Evolutionary conservation across 1,140 invertebrate genomes (phyloP).

Genomic region (Myzus persicae): DNA sequence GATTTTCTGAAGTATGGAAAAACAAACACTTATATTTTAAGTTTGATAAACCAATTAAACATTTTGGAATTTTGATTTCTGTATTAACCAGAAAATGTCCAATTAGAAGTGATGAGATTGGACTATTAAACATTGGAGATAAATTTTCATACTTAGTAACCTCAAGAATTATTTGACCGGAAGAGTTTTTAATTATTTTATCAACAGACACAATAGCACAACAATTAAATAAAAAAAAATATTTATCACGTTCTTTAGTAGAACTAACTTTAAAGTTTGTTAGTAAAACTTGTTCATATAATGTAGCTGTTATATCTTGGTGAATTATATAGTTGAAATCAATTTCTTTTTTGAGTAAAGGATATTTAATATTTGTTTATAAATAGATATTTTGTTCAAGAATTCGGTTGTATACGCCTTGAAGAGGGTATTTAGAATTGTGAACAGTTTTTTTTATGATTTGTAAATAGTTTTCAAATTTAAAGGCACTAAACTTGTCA

Average conservation of each 20-base stretch:
- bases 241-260: neutral
- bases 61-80: neutral
- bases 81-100: neutral
- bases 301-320: neutral
- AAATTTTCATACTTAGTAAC: neutral
- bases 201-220: neutral
- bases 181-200: neutral
- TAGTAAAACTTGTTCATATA: slow-evolving; percentile 13
- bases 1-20: slow-evolving; percentile 20
- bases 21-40: slow-evolving; percentile 22
- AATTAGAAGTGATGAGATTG: neutral
- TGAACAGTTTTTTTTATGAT: slow-evolving; percentile 15
- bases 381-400: neutral
- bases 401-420: neutral
- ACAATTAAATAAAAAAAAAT: neutral
- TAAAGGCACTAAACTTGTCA: neutral
- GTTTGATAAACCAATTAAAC: neutral
- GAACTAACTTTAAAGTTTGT: neutral
- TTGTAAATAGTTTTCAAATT: slow-evolving; percentile 10
- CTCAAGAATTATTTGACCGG: neutral
- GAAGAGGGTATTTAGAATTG: neutral
- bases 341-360: neutral
- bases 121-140: neutral
- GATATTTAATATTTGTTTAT: neutral
- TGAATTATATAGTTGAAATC: neutral